Percentiles rank a stretch among this genome's conserved stretches.
phyloP scores from a whole-genome alignment of 2,113 vertebrate genomes.

The Trogon melanurus region DNA sequence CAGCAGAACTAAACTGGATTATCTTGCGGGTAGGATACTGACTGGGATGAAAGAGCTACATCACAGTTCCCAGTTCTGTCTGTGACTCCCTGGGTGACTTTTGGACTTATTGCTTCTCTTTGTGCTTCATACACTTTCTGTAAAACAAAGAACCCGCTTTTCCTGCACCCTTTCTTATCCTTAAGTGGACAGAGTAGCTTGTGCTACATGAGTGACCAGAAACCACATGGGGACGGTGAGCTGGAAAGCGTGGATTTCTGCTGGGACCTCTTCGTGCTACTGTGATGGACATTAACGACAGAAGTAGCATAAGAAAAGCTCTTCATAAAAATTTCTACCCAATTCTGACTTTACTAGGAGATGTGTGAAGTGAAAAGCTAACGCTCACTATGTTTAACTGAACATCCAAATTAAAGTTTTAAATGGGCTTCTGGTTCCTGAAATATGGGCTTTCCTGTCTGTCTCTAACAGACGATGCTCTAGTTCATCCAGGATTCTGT shows the following conservation, averaged over 20 bases:
- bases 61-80: background rate
- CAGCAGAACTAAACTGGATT: constrained; percentile 51
- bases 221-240: fast-evolving
- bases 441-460: background rate
- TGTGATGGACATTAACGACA: background rate
- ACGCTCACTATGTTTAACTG: background rate
- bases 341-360: background rate
- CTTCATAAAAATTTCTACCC: background rate
- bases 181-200: background rate
- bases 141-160: constrained; percentile 3
- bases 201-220: fast-evolving
- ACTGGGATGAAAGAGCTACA: constrained; percentile 25
- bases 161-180: background rate
- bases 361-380: background rate
- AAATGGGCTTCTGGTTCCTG: background rate
- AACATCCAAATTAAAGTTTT: background rate
- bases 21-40: constrained; percentile 1
- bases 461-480: background rate
- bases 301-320: background rate
- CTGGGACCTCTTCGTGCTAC: background rate
- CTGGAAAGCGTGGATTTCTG: background rate
- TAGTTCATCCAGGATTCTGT: background rate
- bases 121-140: background rate
- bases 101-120: constrained; percentile 20
- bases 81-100: background rate